Percentiles rank a stretch among this genome's conserved stretches.
These are phyloP conservation scores for Poeciliopsis turneri DNA, from an alignment of 2,797 vertebrate genomes.

Conservation along the genomic window DNA sequence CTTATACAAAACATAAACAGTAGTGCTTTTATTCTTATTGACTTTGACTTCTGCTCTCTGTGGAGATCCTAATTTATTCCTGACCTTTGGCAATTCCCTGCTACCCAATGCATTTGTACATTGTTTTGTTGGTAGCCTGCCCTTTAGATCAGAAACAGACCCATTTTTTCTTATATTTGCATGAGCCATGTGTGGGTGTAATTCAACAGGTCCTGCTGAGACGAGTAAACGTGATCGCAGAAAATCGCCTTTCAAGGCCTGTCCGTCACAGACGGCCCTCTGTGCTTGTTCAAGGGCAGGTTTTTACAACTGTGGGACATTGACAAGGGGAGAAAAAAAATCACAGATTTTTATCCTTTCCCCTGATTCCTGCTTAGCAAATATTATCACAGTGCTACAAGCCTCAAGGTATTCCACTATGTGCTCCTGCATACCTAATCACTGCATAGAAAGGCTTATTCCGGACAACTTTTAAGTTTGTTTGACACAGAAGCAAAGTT, in stretches of 20 bases:
- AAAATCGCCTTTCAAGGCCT: neutral
- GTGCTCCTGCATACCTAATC: neutral
- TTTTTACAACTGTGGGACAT: conserved; percentile 10
- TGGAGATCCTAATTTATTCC: neutral
- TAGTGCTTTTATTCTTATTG: neutral
- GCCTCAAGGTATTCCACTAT: neutral
- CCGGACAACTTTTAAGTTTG: neutral
- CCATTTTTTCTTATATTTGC: neutral
- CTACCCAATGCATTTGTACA: neutral
- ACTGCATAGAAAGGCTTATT: neutral
- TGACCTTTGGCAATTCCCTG: neutral
- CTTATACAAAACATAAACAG: neutral
- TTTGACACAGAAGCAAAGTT: neutral
- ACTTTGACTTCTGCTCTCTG: neutral
- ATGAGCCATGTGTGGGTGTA: neutral
- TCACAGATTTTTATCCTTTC: neutral
- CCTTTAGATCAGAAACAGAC: neutral
- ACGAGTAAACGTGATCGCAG: neutral
- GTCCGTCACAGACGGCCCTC: conserved; percentile 5
- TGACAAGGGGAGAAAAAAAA: neutral
- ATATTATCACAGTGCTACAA: conserved; percentile 6
- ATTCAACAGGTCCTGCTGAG: conserved; percentile 11
- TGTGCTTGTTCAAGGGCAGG: neutral
- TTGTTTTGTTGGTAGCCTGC: neutral
- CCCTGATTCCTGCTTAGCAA: conserved; percentile 1